Evolutionary conservation across 1,140 invertebrate species (phyloP), one percentile per base, ranked within the genome.

Genomic region (Scaptomyza hsui): DNA sequence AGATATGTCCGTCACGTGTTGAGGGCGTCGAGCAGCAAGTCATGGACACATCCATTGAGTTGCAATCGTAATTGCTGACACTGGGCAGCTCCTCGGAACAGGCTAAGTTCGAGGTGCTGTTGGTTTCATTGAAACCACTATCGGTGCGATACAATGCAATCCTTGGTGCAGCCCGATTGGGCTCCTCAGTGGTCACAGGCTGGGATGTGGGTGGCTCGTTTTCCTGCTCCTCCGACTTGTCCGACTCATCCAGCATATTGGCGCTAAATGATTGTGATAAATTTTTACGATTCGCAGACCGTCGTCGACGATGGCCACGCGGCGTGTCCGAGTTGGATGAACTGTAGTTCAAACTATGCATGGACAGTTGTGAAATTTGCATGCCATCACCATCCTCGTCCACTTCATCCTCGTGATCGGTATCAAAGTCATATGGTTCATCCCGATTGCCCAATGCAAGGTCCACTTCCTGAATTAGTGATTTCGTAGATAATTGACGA

Each of bases 41-140:
- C 78, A 91, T 89, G 3, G 82, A 89, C 0, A 85, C 72, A 45
- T 90, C 83, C 32, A 82, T 5, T 39, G 47, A 52, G 12, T 6
- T 16, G 45, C 48, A 44, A 16, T 71, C 70, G 12, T 29, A 29
- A 13, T 42, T 29, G 26, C 26, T 29, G 26, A 29, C 49, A 24
- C 47, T 35, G n/a, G 53, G 65, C 35, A 72, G 10, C 9, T 82
- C 88, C 49, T 86, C 75, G 4, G 78, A 29, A 7, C 41, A 78
- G 6, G 71, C 78, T 29, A 72, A 75, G 2, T 70, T 60, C 9
- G 89, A 93, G 9, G 60, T 83, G 57, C 70, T 82, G 19, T 47
- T 37, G 4, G 80, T 90, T 47, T 91, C 90, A 51, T 91, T 91
- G 53, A 91, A 91, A n/a, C 90, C 90, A 42, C 90, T 91, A 35